Percentiles rank a stretch among this genome's conserved stretches.
phyloP scores from a whole-genome alignment of 2,888 invertebrate genomes.

The Orchestes rusci region DNA sequence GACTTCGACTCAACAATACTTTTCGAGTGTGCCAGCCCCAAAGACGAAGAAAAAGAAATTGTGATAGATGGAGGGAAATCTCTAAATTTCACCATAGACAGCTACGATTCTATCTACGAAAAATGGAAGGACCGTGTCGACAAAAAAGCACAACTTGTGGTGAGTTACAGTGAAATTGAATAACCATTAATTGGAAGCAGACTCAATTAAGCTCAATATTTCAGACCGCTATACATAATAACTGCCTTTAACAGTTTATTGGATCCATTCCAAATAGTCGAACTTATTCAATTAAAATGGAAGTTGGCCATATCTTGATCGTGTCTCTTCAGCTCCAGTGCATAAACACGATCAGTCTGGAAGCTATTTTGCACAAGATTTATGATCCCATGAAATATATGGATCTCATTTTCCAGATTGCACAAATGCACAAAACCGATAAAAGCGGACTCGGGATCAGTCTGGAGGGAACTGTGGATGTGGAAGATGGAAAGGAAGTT shows the following conservation, averaged over 20 bases:
- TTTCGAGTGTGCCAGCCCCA: constrained; percentile 43
- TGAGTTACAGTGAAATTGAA: constrained; percentile 42
- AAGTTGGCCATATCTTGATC: no score
- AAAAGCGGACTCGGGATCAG: constrained; percentile 86
- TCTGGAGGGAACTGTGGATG: constrained; percentile 88
- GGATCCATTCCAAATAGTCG: constrained; percentile 5
- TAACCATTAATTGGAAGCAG: not conserved
- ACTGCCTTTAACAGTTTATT: no score
- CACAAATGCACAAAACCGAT: constrained; percentile 73
- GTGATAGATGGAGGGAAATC: constrained; percentile 52
- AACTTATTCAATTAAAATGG: constrained; percentile 11
- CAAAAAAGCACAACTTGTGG: constrained; percentile 69
- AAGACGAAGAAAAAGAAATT: constrained; percentile 56
- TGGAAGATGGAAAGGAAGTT: constrained; percentile 80
- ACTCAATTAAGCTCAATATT: no score
- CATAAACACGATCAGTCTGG: no score
- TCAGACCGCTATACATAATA: no score
- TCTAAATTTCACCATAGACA: constrained; percentile 46
- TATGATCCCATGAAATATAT: no score
- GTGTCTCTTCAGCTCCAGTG: no score
- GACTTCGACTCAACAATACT: constrained; percentile 44
- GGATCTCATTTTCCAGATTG: constrained; percentile 68
- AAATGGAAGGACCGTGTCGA: constrained; percentile 69
- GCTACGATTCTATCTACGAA: constrained; percentile 63
- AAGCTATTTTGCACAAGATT: no score